Evolutionary conservation across 2,888 invertebrate genomes (phyloP), one percentile per base, ranked within the genome.

Genomic region (Panopea generosa): DNA sequence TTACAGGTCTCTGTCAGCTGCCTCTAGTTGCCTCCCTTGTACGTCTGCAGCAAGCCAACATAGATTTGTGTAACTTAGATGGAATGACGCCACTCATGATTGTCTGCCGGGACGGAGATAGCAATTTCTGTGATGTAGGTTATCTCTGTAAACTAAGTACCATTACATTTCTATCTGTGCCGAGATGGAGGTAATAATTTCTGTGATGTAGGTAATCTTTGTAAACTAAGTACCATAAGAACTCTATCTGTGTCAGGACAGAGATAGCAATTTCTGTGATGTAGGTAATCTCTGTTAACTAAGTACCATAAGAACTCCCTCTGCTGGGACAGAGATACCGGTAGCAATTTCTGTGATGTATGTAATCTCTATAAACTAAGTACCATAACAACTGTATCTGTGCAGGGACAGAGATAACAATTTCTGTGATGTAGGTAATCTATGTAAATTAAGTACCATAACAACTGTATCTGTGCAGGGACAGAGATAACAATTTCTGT

Each of bases 51-150:
- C 66, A 81, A n/a, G 88, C 88, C 0, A 88, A 90, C 56, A 80
- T 91, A 14, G 86, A 91, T 29, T 65, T 88, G 52, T 87, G 85
- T 59, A 90, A 90, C 63, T 71, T 70, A 16, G 82, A 83, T 9
- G 91, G 90, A 0, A 72, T 87, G 82, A 90, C 91, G 2, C 83
- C 90, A 1, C 82, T 91, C 4, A 90, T 90, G 89, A 74, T 91
- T 26, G 86, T 89, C 14, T 87, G 89, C 0, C 57, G 63, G 14
- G 73, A 77, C 40, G 90, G 89, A 16, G 84, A 90, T 60, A 80
- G 79, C 53, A 86, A 86, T 4, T 70, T 91, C 0, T 88, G 88
- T 83, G 91, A 90, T 84, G 91, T 91, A 77, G 82, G 87, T 80
- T 1, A 7, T 26, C 6, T 22, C n/a, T n/a, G n/a, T n/a, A n/a